phyloP scores from a whole-genome alignment of 2,888 invertebrate genomes.

The Chloroclysta siterata region DNA sequence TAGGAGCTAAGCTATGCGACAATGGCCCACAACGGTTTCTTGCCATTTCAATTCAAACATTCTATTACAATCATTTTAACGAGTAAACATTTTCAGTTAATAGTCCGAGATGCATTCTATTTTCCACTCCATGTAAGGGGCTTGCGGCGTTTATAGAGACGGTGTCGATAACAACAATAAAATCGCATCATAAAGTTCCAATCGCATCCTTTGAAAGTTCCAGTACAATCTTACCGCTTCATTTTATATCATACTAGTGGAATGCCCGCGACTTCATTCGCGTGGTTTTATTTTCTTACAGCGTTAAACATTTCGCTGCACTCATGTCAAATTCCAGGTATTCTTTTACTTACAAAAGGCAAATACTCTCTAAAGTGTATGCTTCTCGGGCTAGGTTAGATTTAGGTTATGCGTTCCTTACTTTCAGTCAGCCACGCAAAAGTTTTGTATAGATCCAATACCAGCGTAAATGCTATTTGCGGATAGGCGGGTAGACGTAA shows the following conservation, averaged over 20 bases:
- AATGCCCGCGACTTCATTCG: not conserved
- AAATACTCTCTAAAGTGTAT: not conserved
- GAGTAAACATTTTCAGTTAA: constrained; percentile 43
- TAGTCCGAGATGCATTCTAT: constrained; percentile 53
- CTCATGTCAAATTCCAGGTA: not conserved
- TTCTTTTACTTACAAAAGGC: not conserved
- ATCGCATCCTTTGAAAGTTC: constrained; percentile 72
- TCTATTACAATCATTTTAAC: constrained; percentile 47
- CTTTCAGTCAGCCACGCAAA: not conserved
- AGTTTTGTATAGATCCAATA: constrained; percentile 53
- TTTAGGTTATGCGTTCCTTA: not conserved
- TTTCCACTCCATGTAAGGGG: constrained; percentile 55
- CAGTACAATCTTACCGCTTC: constrained; percentile 77
- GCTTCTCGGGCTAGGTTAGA: not conserved
- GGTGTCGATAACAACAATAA: constrained; percentile 73
- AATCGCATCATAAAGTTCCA: constrained; percentile 73
- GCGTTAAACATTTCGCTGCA: not conserved
- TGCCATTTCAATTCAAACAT: constrained; percentile 55
- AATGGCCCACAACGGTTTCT: constrained; percentile 61
- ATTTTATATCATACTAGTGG: constrained; percentile 59
- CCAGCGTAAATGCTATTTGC: constrained; percentile 63
- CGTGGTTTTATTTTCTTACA: not conserved
- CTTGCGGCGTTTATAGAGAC: constrained; percentile 62
- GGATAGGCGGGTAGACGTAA: constrained; percentile 75
- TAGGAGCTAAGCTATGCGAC: constrained; percentile 68